Base-by-base conservation (phyloP, 2,113 vertebrate species). In the Copsychus sechellarum region DNA sequence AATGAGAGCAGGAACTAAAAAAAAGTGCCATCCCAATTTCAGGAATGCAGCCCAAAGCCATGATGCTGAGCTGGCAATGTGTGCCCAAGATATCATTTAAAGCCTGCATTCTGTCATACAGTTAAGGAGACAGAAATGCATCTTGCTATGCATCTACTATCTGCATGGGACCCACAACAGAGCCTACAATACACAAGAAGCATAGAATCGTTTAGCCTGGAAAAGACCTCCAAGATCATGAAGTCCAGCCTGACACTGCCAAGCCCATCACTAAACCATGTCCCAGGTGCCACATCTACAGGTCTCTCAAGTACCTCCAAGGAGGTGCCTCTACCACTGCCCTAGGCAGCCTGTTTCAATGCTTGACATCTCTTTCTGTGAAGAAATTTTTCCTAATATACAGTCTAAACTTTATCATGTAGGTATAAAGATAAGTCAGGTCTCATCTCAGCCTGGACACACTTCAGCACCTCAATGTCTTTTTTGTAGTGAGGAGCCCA, bases 1-100 rank as follows among this genome's bases (percentile, higher is more conserved):
- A 71, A 45, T 1, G 6, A 3, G 3, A 61, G 16, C 8, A 42
- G 43, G 22, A 93, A 57, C 16, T 26, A 24, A 50, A 70, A 29
- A 5, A 5, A 45, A 58, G 25, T 5, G 6, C 33, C 6, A 2
- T 51, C 34, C 45, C 1, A 1, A 26, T 56, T 80, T 40, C 38
- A 40, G 85, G 47, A 50, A 24, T 1, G 4, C 12, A 60, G 71
- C 28, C 48, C 0, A 0, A 19, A 3, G 28, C 48, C 3, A 34
- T 3, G 78, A 76, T 38, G 34, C 34, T 62, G 56, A 78, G 14
- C 19, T 12, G 51, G 38, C 5, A 53, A 11, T 1, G 3, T 2
- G 7, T 12, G n/a, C 74, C 29, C 25, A 36, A 60, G 43, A 56
- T 5, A 13, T 1, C 0, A 0, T 31, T 0, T 8, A 79, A 83